Evolutionary conservation across 2,113 vertebrate species (phyloP), one percentile per base, ranked within the genome.

Genomic region (Arenaria interpres): DNA sequence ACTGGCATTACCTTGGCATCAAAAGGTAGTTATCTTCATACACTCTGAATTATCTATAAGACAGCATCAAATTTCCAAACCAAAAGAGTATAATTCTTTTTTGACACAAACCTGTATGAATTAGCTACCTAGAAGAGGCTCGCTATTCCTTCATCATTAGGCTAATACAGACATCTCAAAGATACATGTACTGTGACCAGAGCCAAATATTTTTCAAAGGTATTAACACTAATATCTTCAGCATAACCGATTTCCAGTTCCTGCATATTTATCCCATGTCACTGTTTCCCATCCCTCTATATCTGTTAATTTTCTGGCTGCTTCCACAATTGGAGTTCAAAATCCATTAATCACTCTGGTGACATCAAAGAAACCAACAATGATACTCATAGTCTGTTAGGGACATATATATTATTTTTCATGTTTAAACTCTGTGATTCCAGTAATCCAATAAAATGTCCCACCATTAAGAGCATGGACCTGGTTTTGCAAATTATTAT

Each of bases 151-250:
- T 90, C 71, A 51, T 91, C 28, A 43, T 87, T 75, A 90, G 25
- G 25, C 56, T 89, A 71, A 78, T 63, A 59, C 28, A 77, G 45
- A 30, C 18, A n/a, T 73, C 62, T 86, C 43, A 78, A 93, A 94
- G 32, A 22, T 12, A 39, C 48, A 89, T 23, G 25, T 85, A 63
- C 27, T 64, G 41, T 27, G 45, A 88, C 5, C 11, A 96, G 57
- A 90, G 23, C 17, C 75, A 96, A 88, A 43, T 51, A 72, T 59
- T 93, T 95, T 82, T 80, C 77, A 62, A 63, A 92, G 77, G 37
- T 46, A 69, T 74, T 87, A 90, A 77, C 45, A 95, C 54, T 39
- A 97, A 83, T 76, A 75, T 46, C 37, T 88, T 94, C 93, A 92
- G 78, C 72, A 85, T 66, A 90, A 87, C 37, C 90, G 45, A 87